A percentile compares a stretch with the other conserved stretches of the same genome.
These are phyloP conservation scores for Cheumatopsyche charites DNA, from an alignment of 1,140 invertebrate species.

Conservation along the genomic window DNA sequence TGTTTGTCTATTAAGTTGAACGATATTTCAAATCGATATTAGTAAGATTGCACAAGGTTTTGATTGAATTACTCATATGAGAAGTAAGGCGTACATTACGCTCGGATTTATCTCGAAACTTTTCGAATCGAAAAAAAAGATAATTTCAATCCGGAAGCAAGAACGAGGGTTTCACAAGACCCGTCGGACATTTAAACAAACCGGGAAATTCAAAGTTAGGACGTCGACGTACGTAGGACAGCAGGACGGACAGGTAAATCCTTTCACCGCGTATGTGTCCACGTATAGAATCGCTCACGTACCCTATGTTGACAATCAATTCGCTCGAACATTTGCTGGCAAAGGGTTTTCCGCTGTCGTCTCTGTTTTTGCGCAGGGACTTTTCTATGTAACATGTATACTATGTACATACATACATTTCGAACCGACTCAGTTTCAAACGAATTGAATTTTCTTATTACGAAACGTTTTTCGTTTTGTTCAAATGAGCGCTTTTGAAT, in stretches of 20 bases:
- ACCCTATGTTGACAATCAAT: conserved; percentile 47
- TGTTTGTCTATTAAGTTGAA: conserved; percentile 17
- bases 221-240: conserved; percentile 29
- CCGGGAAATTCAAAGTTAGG: conserved; percentile 46
- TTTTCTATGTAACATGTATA: no score
- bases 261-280: conserved; percentile 24
- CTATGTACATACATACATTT: no score
- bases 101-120: no score
- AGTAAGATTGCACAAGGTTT: no score
- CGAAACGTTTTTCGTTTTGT: no score
- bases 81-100: no score
- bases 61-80: no score
- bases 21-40: no score
- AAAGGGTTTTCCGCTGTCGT: conserved; percentile 38
- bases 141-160: not conserved
- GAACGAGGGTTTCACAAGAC: not conserved
- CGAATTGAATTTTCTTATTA: no score
- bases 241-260: conserved; percentile 44
- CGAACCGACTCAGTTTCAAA: no score
- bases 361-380: conserved; percentile 24
- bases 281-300: conserved; percentile 13
- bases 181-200: conserved; percentile 31
- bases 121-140: not conserved
- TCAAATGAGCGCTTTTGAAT: no score
- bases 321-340: conserved; percentile 42